These are phyloP conservation scores for Ophioderma brevispina DNA, from an alignment of 35 echinoderm and acorn worm species.

Conservation along the genomic window DNA sequence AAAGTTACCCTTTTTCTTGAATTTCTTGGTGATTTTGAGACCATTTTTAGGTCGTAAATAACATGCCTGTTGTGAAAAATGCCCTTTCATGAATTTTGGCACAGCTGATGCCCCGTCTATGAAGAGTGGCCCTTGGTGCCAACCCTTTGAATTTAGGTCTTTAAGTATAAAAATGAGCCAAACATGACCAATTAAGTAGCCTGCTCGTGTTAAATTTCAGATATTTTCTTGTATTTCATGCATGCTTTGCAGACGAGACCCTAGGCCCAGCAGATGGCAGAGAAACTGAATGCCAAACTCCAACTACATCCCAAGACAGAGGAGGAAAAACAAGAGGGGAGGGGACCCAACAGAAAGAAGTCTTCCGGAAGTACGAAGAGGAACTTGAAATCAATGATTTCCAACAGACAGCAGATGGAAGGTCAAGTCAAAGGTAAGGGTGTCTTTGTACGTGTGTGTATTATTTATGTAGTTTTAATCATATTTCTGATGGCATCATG, in stretches of 20 bases:
- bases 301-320: conserved; percentile 74
- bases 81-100: too few species aligned
- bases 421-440: conserved; percentile 87
- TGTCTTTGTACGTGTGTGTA: background rate
- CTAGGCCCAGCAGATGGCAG: conserved; percentile 86
- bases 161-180: too few species aligned
- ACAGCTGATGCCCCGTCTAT: too few species aligned
- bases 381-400: conserved; percentile 97
- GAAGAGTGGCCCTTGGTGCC: too few species aligned
- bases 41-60: too few species aligned
- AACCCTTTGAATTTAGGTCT: too few species aligned
- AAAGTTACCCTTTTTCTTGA: too few species aligned
- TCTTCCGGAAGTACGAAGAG: conserved; percentile 87
- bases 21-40: too few species aligned
- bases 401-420: conserved; percentile 99
- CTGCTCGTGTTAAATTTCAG: too few species aligned
- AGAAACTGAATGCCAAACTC: conserved; percentile 90
- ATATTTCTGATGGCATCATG: background rate
- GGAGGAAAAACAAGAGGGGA: conserved; percentile 67
- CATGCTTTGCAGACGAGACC: conserved; percentile 57
- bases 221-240: too few species aligned
- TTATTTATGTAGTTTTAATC: background rate
- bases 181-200: too few species aligned
- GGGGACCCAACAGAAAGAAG: conserved; percentile 54
- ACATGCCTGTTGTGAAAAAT: too few species aligned